These are phyloP conservation scores for Aurelia aurita DNA, from an alignment of 30 jellyfish, hydroid and myxozoan genomes.

Conservation along the genomic window DNA sequence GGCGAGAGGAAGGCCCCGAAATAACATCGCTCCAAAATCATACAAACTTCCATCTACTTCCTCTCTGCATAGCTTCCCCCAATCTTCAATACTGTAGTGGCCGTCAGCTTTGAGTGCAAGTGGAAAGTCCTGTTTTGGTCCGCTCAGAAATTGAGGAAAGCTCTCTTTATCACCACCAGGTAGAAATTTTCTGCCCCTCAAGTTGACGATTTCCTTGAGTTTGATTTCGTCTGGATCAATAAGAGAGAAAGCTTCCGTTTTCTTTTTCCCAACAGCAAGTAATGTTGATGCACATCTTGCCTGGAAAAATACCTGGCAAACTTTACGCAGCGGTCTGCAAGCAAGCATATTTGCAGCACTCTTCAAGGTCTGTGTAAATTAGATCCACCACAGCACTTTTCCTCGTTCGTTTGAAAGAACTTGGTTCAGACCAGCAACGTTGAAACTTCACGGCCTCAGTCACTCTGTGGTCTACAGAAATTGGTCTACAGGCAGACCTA, in stretches of 20 bases:
- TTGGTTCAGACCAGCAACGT: no score
- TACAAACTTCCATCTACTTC: slow-evolving; percentile 51
- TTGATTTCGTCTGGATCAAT: slow-evolving; percentile 24
- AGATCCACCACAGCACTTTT: no score
- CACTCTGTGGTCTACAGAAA: no score
- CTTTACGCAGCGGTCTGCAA: neutral
- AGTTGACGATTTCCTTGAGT: neutral
- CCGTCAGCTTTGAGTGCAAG: slow-evolving; percentile 54
- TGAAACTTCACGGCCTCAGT: no score
- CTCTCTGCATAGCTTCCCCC: slow-evolving; percentile 62
- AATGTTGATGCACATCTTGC: slow-evolving; percentile 24
- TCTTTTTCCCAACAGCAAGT: slow-evolving; percentile 19
- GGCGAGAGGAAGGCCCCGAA: slow-evolving; percentile 71
- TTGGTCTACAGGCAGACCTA: no score
- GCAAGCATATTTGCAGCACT: slow-evolving; percentile 3
- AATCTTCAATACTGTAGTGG: slow-evolving; percentile 22
- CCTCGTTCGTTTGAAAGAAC: no score
- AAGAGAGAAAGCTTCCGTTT: slow-evolving; percentile 45
- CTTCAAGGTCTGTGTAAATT: no score
- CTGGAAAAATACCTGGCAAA: neutral
- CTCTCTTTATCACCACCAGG: slow-evolving; percentile 69
- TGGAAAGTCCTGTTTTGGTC: slow-evolving; percentile 60
- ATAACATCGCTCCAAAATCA: slow-evolving; percentile 68
- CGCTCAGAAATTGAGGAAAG: slow-evolving; percentile 59
- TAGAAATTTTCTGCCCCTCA: slow-evolving; percentile 64